Percentiles rank a stretch among this genome's conserved stretches.
Conservation (phyloP, 2,888 invertebrate genomes). For the Cacoxenus indagator region DNA sequence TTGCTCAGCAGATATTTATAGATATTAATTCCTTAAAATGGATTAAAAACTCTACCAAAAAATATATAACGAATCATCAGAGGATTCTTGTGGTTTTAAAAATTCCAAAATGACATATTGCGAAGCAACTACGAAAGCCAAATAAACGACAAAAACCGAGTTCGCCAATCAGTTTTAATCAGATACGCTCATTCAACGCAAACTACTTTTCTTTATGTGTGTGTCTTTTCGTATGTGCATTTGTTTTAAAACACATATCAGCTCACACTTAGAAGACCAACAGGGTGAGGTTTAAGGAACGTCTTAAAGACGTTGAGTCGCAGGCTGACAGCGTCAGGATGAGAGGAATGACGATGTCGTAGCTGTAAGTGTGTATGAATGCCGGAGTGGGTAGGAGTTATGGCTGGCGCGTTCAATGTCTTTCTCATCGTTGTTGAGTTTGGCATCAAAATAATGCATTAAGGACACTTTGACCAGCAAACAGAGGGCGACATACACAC, state of each 20-base stretch:
- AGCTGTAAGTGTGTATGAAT: conserved; percentile 1
- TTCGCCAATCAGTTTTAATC: conserved; percentile 14
- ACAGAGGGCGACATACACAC: background rate
- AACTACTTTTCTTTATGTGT: conserved; percentile 6
- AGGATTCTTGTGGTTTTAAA: too few species aligned
- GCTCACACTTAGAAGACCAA: conserved; percentile 2
- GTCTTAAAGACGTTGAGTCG: conserved; percentile 40
- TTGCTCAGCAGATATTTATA: too few species aligned
- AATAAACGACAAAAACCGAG: conserved; percentile 8
- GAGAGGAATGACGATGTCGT: conserved; percentile 10
- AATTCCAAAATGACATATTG: too few species aligned
- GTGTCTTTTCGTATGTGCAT: background rate
- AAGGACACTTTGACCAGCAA: conserved; percentile 18
- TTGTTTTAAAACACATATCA: conserved; percentile 9
- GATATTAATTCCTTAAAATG: too few species aligned
- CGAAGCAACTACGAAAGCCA: too few species aligned
- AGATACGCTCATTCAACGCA: background rate
- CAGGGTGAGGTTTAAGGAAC: background rate
- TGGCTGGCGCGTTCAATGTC: background rate
- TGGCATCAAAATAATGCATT: conserved; percentile 20
- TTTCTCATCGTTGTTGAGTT: background rate
- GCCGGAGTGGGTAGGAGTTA: conserved; percentile 3
- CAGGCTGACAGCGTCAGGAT: conserved; percentile 46
- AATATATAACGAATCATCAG: too few species aligned
- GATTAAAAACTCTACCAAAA: too few species aligned